phyloP scores from a whole-genome alignment of 2,113 vertebrate genomes.

The Neolamprologus sp. region DNA sequence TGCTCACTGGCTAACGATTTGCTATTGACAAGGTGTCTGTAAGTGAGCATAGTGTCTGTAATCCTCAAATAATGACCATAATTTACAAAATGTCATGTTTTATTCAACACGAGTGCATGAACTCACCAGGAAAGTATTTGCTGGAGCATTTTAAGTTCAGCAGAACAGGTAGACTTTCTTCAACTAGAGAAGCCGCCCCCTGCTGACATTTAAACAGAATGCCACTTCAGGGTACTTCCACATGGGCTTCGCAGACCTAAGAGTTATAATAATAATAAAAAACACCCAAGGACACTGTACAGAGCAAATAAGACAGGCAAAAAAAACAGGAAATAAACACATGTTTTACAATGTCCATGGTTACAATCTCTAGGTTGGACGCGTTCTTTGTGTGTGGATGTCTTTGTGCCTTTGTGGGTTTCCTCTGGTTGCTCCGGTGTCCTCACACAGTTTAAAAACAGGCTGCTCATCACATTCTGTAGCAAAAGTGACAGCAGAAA shows the following conservation, averaged over 20 bases:
- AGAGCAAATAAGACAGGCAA: background rate
- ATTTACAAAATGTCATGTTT: background rate
- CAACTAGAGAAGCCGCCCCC: background rate
- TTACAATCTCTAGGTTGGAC: background rate
- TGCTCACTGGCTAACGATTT: background rate
- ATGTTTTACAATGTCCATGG: background rate
- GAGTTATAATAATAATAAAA: background rate
- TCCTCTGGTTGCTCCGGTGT: background rate
- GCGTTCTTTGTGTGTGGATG: background rate
- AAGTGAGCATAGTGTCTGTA: background rate
- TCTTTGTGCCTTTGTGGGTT: background rate
- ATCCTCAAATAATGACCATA: background rate
- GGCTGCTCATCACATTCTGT: background rate
- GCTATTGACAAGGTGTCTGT: background rate
- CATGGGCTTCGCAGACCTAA: background rate
- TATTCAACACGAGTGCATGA: background rate
- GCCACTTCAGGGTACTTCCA: background rate
- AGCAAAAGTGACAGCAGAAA: background rate
- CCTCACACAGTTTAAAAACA: background rate
- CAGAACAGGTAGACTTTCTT: background rate
- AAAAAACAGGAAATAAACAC: background rate
- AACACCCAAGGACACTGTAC: background rate
- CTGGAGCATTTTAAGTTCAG: background rate
- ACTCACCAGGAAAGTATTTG: background rate
- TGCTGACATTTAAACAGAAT: background rate